Evolutionary conservation across 2,888 invertebrate genomes (phyloP).

Genomic region (Lycocerus yunnanus): DNA sequence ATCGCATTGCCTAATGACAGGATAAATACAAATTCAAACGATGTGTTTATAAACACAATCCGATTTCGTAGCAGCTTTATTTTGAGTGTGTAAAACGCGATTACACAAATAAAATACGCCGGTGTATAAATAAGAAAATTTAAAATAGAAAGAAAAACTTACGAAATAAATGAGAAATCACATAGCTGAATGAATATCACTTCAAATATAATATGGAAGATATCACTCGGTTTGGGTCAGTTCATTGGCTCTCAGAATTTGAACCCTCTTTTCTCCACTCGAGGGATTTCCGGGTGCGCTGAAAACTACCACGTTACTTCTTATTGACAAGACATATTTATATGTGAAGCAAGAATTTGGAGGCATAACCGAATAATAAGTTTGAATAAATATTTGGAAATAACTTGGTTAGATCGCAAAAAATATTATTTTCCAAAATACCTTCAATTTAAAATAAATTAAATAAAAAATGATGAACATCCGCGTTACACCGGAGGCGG

Average conservation of each 20-base stretch:
- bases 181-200: slow-evolving; percentile 4
- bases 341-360: neutral
- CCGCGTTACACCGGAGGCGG: neutral
- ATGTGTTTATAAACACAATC: neutral
- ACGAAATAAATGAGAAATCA: slow-evolving; percentile 7
- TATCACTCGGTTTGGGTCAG: slow-evolving; percentile 10
- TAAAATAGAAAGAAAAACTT: neutral
- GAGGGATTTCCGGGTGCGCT: slow-evolving; percentile 1
- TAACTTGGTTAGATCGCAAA: neutral
- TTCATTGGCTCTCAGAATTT: slow-evolving; percentile 8
- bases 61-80: neutral
- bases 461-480: neutral
- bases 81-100: slow-evolving; percentile 11
- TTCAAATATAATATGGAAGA: slow-evolving; percentile 10
- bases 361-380: neutral
- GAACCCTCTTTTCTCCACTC: slow-evolving; percentile 4
- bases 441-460: neutral
- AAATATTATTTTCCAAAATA: neutral
- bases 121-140: neutral
- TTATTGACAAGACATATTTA: slow-evolving; percentile 8
- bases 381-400: neutral
- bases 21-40: neutral
- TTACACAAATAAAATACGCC: slow-evolving; percentile 6
- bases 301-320: slow-evolving; percentile 9
- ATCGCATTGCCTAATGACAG: neutral